Evolutionary conservation across 37 sponge, comb jelly and placozoan species (phyloP), one percentile per base, ranked within the genome.

Genomic region (Crambe crambe): DNA sequence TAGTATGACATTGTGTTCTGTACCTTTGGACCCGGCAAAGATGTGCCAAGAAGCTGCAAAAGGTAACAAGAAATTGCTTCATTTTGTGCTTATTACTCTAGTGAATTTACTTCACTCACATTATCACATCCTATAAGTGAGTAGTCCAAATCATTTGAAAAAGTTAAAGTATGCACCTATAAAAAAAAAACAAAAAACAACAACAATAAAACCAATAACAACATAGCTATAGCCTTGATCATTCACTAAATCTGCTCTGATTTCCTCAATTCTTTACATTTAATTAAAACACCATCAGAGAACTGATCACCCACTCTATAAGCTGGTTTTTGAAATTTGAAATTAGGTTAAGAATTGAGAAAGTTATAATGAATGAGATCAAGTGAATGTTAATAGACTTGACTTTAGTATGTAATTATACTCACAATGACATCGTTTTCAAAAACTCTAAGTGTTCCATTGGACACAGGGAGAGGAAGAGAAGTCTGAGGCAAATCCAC

Each of bases 81-180:
- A 12, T 47, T 47, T 12, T 47, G 6, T 47, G 51, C 6, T 47
- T 47, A 47, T 47, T 47, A 47, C 51, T 15, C 51, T 47, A 47
- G 10, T 47, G 51, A 47, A 6, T 47, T 5, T 6, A n/a, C 6
- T 25, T 60, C 3, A 60, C 61, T 60, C 25, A 60, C 61, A 60
- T 60, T 60, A 22, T 20, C 23, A 25, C 61, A 60, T 20, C 61
- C 61, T n/a, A 60, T 60, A 21, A 6, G 5, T 3, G 27, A 20
- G 17, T 60, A 60, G 61, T 60, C 61, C 25, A 60, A 60, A 22
- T 60, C 25, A 60, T 60, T 60, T 9, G 61, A n/a, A 25, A 60
- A 60, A 21, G 25, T n/a, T 3, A 60, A 22, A 5, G 27, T 60
- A 22, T 60, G 61, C 25, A 60, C 61, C 61, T 60, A 22, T 26